A percentile compares a stretch with the other conserved stretches of the same genome.
These are phyloP conservation scores for Carassius carassius DNA, from an alignment of 2,113 vertebrate genomes.

Conservation along the genomic window DNA sequence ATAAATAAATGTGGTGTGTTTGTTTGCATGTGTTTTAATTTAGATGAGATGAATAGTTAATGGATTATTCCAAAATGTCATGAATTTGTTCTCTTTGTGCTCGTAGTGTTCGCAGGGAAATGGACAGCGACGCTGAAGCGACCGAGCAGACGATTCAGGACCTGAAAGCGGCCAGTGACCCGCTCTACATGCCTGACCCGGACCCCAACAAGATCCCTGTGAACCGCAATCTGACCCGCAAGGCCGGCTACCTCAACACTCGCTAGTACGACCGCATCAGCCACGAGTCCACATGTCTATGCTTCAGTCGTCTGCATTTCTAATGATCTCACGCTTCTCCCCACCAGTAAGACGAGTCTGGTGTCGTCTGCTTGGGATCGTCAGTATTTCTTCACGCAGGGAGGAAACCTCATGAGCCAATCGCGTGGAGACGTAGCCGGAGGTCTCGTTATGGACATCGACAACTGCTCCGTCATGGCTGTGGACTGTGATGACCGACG, in stretches of 20 bases:
- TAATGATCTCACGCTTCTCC: background rate
- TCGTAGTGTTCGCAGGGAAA: slow-evolving; percentile 91
- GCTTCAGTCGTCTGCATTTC: background rate
- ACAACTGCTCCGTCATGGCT: slow-evolving; percentile 98
- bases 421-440: slow-evolving; percentile 92
- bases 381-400: slow-evolving; percentile 97
- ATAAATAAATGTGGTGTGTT: background rate
- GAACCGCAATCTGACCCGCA: slow-evolving; percentile 89
- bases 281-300: too few species aligned
- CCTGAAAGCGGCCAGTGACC: slow-evolving; percentile 89
- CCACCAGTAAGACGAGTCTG: slow-evolving; percentile 91
- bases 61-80: background rate
- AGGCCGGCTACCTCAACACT: slow-evolving; percentile 94
- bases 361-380: slow-evolving; percentile 96
- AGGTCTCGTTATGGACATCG: slow-evolving; percentile 93
- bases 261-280: slow-evolving; percentile 81
- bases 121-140: slow-evolving; percentile 88
- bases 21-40: background rate
- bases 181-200: slow-evolving; percentile 90
- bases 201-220: slow-evolving; percentile 85
- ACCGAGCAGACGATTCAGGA: slow-evolving; percentile 96
- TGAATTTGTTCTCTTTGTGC: background rate
- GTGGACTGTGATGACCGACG: slow-evolving; percentile 94
- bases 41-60: background rate
- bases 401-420: slow-evolving; percentile 97